Evolutionary conservation across 2,113 vertebrate genomes (phyloP).

Genomic region (Neomonachus schauinslandi): DNA sequence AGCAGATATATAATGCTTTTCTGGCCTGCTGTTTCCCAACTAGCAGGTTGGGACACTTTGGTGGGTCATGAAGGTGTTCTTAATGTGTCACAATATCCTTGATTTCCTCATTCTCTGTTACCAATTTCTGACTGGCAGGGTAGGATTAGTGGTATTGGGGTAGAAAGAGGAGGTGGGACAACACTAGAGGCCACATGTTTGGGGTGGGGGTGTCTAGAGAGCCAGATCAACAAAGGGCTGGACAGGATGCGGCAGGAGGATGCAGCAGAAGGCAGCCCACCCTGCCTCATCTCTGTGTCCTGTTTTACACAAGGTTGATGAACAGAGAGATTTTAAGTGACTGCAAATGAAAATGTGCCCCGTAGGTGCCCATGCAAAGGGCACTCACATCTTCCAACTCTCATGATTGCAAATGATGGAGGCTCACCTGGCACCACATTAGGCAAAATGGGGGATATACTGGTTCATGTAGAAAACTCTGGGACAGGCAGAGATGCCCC

Average conservation of each 20-base stretch:
- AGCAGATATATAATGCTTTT: neutral
- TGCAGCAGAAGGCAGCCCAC: neutral
- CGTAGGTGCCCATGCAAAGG: neutral
- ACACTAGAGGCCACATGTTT: neutral
- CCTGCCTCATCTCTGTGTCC: neutral
- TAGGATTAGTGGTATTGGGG: neutral
- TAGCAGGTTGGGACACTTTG: neutral
- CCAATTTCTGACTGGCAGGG: neutral
- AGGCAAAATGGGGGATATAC: neutral
- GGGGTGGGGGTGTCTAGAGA: neutral
- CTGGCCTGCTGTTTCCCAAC: neutral
- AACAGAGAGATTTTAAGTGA: neutral
- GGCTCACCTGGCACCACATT: neutral
- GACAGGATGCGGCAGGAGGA: neutral
- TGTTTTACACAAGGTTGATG: neutral
- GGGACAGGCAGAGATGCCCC: neutral
- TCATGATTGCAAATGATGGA: neutral
- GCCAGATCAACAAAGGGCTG: neutral
- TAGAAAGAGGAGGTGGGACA: neutral
- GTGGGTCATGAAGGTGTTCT: neutral
- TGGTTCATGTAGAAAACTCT: neutral
- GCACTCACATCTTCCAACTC: neutral
- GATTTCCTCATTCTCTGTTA: neutral
- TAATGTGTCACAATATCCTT: neutral
- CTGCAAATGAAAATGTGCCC: conserved; percentile 4